Evolutionary conservation across 2,797 vertebrate genomes (phyloP).

Genomic region (Tauraco hartlaubi): DNA sequence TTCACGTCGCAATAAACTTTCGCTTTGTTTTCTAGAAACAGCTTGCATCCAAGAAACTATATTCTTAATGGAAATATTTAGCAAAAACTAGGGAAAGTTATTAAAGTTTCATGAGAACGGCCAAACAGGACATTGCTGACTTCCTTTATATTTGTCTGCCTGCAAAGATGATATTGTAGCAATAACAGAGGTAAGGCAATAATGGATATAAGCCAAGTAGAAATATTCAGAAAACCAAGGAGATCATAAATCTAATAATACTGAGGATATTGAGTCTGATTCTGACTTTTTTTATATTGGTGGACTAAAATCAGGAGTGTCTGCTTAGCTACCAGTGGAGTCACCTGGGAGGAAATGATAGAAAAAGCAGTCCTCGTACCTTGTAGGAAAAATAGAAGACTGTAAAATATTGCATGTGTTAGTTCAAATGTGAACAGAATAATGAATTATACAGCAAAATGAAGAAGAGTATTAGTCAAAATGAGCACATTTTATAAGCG

Average conservation of each 20-base stretch:
- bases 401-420: neutral
- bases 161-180: neutral
- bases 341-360: neutral
- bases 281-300: neutral
- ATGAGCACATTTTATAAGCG: neutral
- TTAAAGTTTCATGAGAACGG: neutral
- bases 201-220: neutral
- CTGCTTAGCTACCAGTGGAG: neutral
- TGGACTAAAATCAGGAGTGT: neutral
- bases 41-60: neutral
- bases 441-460: neutral
- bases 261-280: neutral
- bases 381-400: neutral
- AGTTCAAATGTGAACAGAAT: neutral
- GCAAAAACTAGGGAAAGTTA: neutral
- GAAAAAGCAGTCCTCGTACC: neutral
- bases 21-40: conserved; percentile 14
- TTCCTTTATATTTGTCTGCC: neutral
- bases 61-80: conserved; percentile 14
- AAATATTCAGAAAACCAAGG: neutral
- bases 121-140: neutral
- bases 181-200: neutral
- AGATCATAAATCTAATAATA: neutral
- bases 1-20: neutral
- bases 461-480: neutral